Conservation (phyloP, 2,797 vertebrate genomes). For the Phylloscopus collybita region DNA sequence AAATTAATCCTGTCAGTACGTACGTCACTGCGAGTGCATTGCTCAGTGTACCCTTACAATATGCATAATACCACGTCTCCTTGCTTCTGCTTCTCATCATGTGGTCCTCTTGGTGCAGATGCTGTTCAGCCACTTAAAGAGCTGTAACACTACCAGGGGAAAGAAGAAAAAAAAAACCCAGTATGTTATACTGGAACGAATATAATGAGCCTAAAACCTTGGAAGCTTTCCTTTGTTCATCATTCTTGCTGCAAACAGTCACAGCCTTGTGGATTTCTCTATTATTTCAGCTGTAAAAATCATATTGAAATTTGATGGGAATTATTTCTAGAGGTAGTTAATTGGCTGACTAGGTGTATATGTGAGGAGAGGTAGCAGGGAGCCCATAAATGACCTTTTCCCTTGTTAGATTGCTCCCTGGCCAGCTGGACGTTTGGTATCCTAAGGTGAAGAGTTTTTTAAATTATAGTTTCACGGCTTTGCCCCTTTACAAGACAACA, state of each 20-base stretch:
- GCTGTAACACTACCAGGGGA: not conserved
- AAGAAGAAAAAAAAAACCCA: not conserved
- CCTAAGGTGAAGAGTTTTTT: constrained; percentile 17
- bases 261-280: not conserved
- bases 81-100: constrained; percentile 54
- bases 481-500: not conserved
- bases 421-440: constrained; percentile 44
- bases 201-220: constrained; percentile 46
- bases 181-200: not conserved
- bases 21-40: not conserved
- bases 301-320: constrained; percentile 18
- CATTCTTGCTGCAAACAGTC: not conserved
- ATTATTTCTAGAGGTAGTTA: constrained; percentile 33
- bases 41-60: constrained; percentile 26
- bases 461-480: constrained; percentile 14
- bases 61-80: not conserved
- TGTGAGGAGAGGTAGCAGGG: constrained; percentile 5
- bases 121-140: constrained; percentile 51
- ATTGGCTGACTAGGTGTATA: constrained; percentile 3
- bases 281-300: constrained; percentile 52
- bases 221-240: constrained; percentile 24
- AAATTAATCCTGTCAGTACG: constrained; percentile 59
- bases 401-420: constrained; percentile 24
- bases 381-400: constrained; percentile 47
- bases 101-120: constrained; percentile 57